Conservation (phyloP, 2,888 invertebrate genomes). For the Lutraria lutraria region DNA sequence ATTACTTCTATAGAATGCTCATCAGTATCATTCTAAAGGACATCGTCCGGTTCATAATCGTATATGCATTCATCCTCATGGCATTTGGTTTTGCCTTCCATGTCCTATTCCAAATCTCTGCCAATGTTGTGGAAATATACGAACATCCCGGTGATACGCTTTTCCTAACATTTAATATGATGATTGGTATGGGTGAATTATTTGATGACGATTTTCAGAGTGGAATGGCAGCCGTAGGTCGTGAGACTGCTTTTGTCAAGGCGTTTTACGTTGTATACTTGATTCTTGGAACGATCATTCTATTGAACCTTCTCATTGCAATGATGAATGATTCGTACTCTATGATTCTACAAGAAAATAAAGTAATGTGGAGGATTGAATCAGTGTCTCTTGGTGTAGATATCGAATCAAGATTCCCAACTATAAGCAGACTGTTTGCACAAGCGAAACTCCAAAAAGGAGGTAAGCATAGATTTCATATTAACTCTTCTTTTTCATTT, state of each 20-base stretch:
- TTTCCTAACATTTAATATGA: slow-evolving; percentile 81
- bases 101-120: slow-evolving; percentile 74
- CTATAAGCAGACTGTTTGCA: slow-evolving; percentile 39
- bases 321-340: slow-evolving; percentile 83
- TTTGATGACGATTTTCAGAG: slow-evolving; percentile 71
- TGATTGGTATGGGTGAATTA: slow-evolving; percentile 82
- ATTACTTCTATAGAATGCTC: slow-evolving; percentile 83
- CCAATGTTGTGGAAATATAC: slow-evolving; percentile 63
- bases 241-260: slow-evolving; percentile 69
- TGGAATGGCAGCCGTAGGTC: slow-evolving; percentile 66
- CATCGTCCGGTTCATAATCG: slow-evolving; percentile 79
- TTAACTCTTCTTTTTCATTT: not conserved
- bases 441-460: slow-evolving; percentile 37
- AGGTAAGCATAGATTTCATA: not conserved
- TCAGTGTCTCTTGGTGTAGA: slow-evolving; percentile 81
- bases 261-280: slow-evolving; percentile 82
- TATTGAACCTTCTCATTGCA: slow-evolving; percentile 81
- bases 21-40: slow-evolving; percentile 82
- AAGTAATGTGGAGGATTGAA: slow-evolving; percentile 82
- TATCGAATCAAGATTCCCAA: slow-evolving; percentile 71
- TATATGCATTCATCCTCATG: slow-evolving; percentile 82
- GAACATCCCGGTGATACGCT: slow-evolving; percentile 75
- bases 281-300: slow-evolving; percentile 78
- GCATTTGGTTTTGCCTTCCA: slow-evolving; percentile 83
- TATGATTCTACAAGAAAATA: slow-evolving; percentile 75